Base-by-base conservation (phyloP, 1,140 invertebrate genomes). In the Ips typographus region DNA sequence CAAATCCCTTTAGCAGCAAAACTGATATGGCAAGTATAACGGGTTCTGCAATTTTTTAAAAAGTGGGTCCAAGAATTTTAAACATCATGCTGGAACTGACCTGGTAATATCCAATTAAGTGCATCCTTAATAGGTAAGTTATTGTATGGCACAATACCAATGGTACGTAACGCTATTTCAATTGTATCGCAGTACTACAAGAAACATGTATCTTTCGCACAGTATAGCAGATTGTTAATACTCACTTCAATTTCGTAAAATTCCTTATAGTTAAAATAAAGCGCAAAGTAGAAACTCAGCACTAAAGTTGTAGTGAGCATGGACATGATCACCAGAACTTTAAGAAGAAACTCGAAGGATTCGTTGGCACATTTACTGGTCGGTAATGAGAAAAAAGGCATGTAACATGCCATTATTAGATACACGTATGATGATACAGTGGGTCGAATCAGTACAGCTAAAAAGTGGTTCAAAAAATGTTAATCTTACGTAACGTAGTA, bases 381-480 rank as follows among this genome's bases (percentile, higher is more conserved):
- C 1, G 67, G 67, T 1, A 69, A 42, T 40, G 67, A 64, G 38
- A 63, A 62, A 62, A 69, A 69, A 0, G 67, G 67, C 52, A 56
- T 47, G 42, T 69, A 69, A 43, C 44, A 69, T 1, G 40, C 67
- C 40, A 69, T 5, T 40, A 69, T n/a, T 40, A 63, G 4, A 38
- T 69, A 69, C 2, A 69, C 40, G 41, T 56, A 62, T 2, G 59
- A 60, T 4, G 67, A 55, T 4, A 69, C 8, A 1, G 67, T 63
- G 36, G 67, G 67, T 3, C 67, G 56, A 36, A 40, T 5, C 22
- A 37, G 60, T 7, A 7, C 65, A 41, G 40, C 65, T 67, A 38
- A 59, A 59, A 59, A 22, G 37, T 44, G 8, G 52, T 38, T 40
- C 1, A 59, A 59, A 8, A 59, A 42, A 40, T 59, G 8, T 6